Evolutionary conservation across 2,888 invertebrate genomes (phyloP).

Genomic region (Pachliopta kotzebuea): DNA sequence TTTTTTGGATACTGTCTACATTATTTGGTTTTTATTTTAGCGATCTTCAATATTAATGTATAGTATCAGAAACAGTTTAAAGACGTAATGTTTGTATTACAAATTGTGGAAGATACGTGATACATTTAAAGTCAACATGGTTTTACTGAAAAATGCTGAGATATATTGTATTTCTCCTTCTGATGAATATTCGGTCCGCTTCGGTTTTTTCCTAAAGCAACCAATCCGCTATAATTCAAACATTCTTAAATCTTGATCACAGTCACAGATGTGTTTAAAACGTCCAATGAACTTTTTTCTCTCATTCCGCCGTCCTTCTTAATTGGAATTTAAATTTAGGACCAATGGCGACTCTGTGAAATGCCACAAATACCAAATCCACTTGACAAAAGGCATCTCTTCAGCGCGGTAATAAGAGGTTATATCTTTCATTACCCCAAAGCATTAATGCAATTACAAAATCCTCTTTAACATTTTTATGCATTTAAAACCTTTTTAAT

Average conservation of each 20-base stretch:
- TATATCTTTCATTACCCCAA: background rate
- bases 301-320: background rate
- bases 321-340: constrained; percentile 5
- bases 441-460: background rate
- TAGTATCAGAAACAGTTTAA: too few species aligned
- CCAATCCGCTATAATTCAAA: constrained; percentile 1
- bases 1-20: too few species aligned
- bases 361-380: constrained; percentile 9
- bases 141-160: too few species aligned
- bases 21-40: too few species aligned
- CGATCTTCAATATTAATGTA: too few species aligned
- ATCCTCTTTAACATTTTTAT: background rate
- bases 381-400: constrained; percentile 6
- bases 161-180: background rate
- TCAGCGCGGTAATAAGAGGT: background rate
- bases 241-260: background rate
- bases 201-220: background rate
- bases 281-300: background rate
- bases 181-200: background rate
- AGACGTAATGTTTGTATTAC: too few species aligned
- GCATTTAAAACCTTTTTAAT: too few species aligned
- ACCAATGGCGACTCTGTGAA: constrained; percentile 1
- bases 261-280: constrained; percentile 6
- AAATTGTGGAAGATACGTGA: too few species aligned
- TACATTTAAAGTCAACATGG: background rate